Conservation (phyloP, 2,888 invertebrate species). For the Lochmaea capreae region DNA sequence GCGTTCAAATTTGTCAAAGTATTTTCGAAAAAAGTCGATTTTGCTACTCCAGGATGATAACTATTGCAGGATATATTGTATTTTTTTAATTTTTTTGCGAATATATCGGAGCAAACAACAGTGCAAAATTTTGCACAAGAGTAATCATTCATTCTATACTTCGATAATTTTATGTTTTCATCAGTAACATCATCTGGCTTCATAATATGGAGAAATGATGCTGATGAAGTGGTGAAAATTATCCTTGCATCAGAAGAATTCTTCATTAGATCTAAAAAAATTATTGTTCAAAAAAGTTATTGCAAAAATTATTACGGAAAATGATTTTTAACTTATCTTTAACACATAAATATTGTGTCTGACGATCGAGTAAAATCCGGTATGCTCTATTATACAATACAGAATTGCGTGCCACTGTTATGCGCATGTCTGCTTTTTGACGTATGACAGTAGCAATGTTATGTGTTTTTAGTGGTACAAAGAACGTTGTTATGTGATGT, state of each 20-base stretch:
- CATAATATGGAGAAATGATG: conserved; percentile 19
- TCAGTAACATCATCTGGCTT: conserved; percentile 5
- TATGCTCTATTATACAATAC: no score
- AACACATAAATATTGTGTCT: no score
- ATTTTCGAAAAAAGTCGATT: conserved; percentile 23
- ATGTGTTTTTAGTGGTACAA: no score
- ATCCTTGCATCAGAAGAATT: conserved; percentile 22
- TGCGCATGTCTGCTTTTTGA: no score
- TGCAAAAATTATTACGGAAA: not conserved
- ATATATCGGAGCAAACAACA: conserved; percentile 20
- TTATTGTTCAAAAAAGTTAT: not conserved
- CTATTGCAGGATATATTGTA: conserved; percentile 20
- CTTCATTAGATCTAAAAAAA: conserved; percentile 24
- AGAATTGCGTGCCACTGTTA: no score
- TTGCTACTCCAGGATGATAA: conserved; percentile 27
- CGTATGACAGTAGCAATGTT: no score
- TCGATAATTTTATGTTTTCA: conserved; percentile 11
- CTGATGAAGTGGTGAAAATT: conserved; percentile 25
- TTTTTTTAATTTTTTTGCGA: conserved; percentile 25
- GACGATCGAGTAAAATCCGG: no score
- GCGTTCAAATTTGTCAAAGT: conserved; percentile 11
- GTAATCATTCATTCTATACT: conserved; percentile 25
- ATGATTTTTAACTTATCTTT: no score
- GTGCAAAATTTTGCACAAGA: conserved; percentile 25
- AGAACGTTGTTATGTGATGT: no score